Conservation (phyloP, 2,113 vertebrate species). For the Upupa epops region DNA sequence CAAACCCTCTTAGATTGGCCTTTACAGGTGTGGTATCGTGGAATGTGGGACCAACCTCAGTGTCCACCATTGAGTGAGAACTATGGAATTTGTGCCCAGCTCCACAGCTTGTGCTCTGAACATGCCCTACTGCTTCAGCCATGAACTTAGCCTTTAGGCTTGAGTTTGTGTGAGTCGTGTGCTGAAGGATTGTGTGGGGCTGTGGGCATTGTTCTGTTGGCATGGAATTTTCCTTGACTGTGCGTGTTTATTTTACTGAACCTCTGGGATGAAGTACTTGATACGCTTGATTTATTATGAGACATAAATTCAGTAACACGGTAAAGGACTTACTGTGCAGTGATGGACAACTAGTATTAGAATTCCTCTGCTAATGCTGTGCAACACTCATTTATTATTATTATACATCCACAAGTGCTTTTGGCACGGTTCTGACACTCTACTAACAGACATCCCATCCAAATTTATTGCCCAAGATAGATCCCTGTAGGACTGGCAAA, state of each 20-base stretch:
- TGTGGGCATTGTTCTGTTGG: constrained; percentile 24
- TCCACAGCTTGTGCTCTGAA: fast-evolving
- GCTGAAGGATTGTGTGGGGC: neutral
- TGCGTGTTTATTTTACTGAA: constrained; percentile 43
- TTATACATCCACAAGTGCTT: constrained; percentile 59
- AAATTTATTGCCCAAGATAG: constrained; percentile 62
- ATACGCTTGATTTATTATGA: constrained; percentile 53
- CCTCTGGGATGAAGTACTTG: constrained; percentile 17
- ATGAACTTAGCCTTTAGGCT: neutral
- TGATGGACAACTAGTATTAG: constrained; percentile 57
- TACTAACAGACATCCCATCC: constrained; percentile 49
- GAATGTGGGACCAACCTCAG: neutral
- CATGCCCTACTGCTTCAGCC: neutral
- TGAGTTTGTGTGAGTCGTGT: neutral
- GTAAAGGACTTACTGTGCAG: constrained; percentile 54
- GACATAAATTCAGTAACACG: constrained; percentile 33
- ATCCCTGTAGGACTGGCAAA: constrained; percentile 37
- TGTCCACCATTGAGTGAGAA: neutral
- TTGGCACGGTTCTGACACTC: constrained; percentile 60
- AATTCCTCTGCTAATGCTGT: constrained; percentile 47
- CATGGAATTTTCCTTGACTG: neutral
- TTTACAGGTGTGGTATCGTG: neutral
- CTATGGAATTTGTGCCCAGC: neutral
- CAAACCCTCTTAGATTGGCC: constrained; percentile 24
- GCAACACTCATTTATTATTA: constrained; percentile 61